A percentile compares a stretch with the other conserved stretches of the same genome.
Conservation (phyloP, 2,888 invertebrate species). For the Dasypolia templi region DNA sequence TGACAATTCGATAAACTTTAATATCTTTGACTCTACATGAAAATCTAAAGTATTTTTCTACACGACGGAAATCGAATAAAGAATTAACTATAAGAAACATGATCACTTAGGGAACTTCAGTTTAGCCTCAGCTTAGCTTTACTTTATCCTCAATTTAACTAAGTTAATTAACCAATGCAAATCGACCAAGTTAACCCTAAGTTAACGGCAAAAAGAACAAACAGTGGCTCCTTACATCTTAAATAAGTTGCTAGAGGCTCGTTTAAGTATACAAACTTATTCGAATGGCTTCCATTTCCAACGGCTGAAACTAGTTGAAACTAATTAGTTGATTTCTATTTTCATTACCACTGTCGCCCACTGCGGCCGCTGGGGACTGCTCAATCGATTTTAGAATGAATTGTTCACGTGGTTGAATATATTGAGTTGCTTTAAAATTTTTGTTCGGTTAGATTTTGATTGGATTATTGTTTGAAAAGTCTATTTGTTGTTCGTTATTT, state of each 20-base stretch:
- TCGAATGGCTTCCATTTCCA: conserved; percentile 2
- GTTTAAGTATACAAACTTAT: conserved; percentile 11
- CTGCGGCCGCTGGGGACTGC: conserved; percentile 11
- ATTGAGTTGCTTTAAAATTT: background rate
- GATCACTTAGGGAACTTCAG: background rate
- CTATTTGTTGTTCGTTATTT: background rate
- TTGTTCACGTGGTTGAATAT: background rate
- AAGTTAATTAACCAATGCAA: conserved; percentile 40
- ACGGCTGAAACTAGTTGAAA: conserved; percentile 24
- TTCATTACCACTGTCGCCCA: conserved; percentile 18
- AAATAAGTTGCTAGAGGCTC: background rate
- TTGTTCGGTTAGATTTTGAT: background rate
- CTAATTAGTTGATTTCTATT: conserved; percentile 47
- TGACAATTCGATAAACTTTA: background rate
- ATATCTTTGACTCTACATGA: background rate
- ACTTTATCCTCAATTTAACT: conserved; percentile 11
- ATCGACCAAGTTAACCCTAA: conserved; percentile 19
- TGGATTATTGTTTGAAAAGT: background rate
- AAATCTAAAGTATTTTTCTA: background rate
- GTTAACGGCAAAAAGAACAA: conserved; percentile 13
- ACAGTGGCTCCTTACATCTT: background rate
- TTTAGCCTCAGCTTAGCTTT: conserved; percentile 5
- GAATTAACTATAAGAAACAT: background rate
- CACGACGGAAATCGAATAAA: background rate
- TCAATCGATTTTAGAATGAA: conserved; percentile 25